These are phyloP conservation scores for Typhlomys cinereus DNA, from an alignment of 2,113 vertebrate species.

Conservation along the genomic window DNA sequence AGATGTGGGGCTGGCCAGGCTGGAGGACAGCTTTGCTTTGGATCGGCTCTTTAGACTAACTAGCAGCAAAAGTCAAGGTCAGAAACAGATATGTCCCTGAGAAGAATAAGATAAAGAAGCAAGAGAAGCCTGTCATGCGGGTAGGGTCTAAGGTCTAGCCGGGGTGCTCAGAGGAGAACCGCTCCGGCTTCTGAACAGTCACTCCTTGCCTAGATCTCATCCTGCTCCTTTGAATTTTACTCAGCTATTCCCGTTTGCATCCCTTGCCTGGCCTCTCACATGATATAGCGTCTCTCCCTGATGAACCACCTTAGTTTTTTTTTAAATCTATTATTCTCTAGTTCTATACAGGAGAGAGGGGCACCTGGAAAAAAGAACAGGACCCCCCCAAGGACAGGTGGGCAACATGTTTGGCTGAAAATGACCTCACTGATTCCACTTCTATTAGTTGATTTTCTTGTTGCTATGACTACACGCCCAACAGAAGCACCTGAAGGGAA, in stretches of 20 bases:
- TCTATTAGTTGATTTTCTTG: background rate
- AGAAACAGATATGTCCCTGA: background rate
- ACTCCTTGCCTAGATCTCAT: background rate
- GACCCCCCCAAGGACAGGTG: no score
- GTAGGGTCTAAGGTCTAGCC: background rate
- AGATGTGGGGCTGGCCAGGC: background rate
- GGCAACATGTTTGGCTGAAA: background rate
- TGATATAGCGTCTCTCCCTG: background rate
- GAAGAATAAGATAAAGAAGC: background rate
- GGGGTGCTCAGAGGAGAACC: background rate
- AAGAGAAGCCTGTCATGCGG: background rate
- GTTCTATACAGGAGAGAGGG: background rate
- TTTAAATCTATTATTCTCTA: background rate
- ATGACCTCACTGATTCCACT: background rate
- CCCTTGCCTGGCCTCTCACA: background rate
- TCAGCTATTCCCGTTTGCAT: background rate
- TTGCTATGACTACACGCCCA: background rate
- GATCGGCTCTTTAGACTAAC: background rate
- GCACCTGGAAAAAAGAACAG: background rate
- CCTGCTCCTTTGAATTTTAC: background rate
- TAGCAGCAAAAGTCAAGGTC: background rate
- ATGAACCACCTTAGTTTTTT: background rate
- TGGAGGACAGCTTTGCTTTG: background rate
- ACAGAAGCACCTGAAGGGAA: background rate
- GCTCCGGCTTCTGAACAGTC: background rate